phyloP scores from a whole-genome alignment of 2,113 vertebrate species.

The Polypterus senegalus region DNA sequence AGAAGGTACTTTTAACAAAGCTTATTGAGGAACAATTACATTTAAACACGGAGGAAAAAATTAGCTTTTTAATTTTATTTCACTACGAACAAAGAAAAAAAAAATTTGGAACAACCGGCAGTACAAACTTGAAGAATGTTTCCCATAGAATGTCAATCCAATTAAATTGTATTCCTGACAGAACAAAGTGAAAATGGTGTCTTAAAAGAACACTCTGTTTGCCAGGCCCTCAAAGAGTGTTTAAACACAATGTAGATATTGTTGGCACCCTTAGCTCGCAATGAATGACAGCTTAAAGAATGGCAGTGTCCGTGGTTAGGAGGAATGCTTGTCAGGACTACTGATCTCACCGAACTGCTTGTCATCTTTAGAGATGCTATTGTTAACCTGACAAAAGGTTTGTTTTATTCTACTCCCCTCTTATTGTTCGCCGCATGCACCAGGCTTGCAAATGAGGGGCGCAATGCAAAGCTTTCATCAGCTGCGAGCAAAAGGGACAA shows the following conservation, averaged over 20 bases:
- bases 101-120: not conserved
- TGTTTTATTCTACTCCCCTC: slow-evolving; percentile 32
- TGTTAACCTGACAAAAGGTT: slow-evolving; percentile 43
- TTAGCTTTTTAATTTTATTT: no score
- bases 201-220: not conserved
- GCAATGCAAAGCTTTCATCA: no score
- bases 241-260: not conserved
- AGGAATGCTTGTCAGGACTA: slow-evolving; percentile 35
- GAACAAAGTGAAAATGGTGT: not conserved
- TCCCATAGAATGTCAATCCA: not conserved
- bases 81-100: not conserved
- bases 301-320: slow-evolving; percentile 38
- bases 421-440: slow-evolving; percentile 43
- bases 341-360: slow-evolving; percentile 36
- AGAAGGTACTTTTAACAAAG: not conserved
- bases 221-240: not conserved
- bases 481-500: no score
- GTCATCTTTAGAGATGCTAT: slow-evolving; percentile 36
- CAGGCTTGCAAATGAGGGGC: no score
- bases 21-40: no score
- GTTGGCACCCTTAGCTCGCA: slow-evolving; percentile 6
- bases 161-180: not conserved
- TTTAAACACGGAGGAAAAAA: no score
- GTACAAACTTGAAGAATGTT: not conserved
- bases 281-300: slow-evolving; percentile 36